phyloP scores from a whole-genome alignment of 2,113 vertebrate genomes.

The Saiga tatarica region DNA sequence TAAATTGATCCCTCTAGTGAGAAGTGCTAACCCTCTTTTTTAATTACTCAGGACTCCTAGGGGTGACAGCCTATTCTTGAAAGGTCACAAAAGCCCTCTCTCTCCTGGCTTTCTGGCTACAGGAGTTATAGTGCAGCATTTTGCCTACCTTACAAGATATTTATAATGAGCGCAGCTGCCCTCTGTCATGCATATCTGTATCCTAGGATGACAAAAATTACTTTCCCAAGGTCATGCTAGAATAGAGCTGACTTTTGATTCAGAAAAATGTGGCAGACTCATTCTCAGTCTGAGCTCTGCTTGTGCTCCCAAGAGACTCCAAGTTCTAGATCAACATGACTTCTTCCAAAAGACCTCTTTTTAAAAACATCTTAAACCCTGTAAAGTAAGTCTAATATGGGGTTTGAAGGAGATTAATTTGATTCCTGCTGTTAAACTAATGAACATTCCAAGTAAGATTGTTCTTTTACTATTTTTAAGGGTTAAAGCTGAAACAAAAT shows the following conservation, averaged over 20 bases:
- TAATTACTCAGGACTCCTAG: constrained; percentile 30
- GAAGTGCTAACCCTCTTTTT: constrained; percentile 14
- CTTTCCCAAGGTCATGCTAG: constrained; percentile 43
- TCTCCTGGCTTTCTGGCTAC: background rate
- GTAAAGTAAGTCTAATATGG: constrained; percentile 4
- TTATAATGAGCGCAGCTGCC: constrained; percentile 38
- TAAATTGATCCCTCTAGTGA: constrained; percentile 20
- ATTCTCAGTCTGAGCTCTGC: background rate
- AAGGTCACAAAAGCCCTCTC: constrained; percentile 3
- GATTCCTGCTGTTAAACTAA: constrained; percentile 48
- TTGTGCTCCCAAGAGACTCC: background rate
- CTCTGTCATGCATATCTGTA: background rate
- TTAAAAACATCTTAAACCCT: background rate
- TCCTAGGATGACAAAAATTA: background rate
- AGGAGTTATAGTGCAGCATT: background rate
- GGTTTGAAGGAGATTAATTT: constrained; percentile 26
- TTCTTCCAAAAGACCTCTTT: constrained; percentile 14
- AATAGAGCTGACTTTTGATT: background rate
- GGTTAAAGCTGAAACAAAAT: constrained; percentile 47
- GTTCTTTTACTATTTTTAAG: constrained; percentile 47
- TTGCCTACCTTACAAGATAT: constrained; percentile 32
- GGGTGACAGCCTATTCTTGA: background rate
- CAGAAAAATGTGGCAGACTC: background rate
- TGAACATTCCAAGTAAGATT: constrained; percentile 42
- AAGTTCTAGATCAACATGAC: constrained; percentile 20